Evolutionary conservation across 2,888 invertebrate genomes (phyloP).

Genomic region (Aphodius sticticus): DNA sequence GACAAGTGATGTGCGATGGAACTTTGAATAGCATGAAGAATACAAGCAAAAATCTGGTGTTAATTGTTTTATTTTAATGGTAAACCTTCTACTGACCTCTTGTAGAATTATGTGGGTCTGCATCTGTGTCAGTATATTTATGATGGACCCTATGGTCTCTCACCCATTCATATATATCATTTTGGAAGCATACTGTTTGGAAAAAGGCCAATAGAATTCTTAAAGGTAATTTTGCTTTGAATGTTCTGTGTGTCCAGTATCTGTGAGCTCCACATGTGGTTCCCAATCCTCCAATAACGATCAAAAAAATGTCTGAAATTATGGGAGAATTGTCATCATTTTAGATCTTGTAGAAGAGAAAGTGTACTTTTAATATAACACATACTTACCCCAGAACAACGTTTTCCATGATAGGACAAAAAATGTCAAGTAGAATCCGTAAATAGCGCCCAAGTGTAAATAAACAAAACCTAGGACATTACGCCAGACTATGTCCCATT

Average conservation of each 20-base stretch:
- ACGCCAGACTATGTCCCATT: too few relatives aligned
- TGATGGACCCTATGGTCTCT: conserved; percentile 87
- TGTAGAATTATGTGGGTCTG: conserved; percentile 88
- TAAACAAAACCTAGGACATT: too few relatives aligned
- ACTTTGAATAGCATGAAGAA: too few relatives aligned
- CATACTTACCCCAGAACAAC: too few relatives aligned
- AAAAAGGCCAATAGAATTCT: conserved; percentile 79
- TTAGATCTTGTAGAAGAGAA: neutral
- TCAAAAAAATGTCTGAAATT: conserved; percentile 4
- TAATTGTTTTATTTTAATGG: too few relatives aligned
- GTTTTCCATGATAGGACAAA: too few relatives aligned
- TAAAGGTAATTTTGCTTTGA: conserved; percentile 89
- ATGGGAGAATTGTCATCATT: neutral
- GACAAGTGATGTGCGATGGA: too few relatives aligned
- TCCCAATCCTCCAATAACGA: conserved; percentile 61
- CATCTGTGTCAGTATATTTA: conserved; percentile 88
- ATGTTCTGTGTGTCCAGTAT: conserved; percentile 92
- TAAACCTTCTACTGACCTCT: conserved; percentile 61
- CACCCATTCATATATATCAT: conserved; percentile 88
- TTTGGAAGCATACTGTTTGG: conserved; percentile 90
- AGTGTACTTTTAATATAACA: neutral
- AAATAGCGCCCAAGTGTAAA: too few relatives aligned
- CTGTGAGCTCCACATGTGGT: conserved; percentile 95
- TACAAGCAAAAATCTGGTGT: too few relatives aligned
- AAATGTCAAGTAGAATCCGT: too few relatives aligned